phyloP scores from a whole-genome alignment of 2,888 invertebrate species.

The Ferdinandea cuprea region DNA sequence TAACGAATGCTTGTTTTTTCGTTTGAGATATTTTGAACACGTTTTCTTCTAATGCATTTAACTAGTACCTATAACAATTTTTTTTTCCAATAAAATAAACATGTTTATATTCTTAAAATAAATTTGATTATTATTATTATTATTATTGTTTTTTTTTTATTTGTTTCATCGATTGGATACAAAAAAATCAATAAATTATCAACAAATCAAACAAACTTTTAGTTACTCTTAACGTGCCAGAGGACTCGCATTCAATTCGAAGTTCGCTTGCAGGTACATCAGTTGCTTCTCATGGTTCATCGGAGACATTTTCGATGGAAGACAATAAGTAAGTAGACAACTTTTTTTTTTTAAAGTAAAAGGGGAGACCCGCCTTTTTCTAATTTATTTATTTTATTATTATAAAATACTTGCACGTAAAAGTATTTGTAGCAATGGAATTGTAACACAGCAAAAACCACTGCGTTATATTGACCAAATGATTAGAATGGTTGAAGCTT shows the following conservation, averaged over 20 bases:
- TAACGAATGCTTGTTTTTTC: constrained; percentile 45
- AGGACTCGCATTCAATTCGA: constrained; percentile 82
- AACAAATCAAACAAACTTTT: constrained; percentile 75
- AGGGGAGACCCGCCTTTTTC: too few species aligned
- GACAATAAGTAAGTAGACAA: constrained; percentile 81
- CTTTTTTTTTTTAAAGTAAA: neutral
- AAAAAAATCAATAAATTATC: constrained; percentile 67
- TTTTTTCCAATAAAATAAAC: constrained; percentile 32
- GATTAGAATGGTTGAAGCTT: too few species aligned
- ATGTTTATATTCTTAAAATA: constrained; percentile 44
- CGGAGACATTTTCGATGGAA: constrained; percentile 82
- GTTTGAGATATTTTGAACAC: constrained; percentile 16
- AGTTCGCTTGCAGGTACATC: constrained; percentile 83
- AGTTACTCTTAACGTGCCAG: constrained; percentile 83
- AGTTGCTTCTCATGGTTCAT: constrained; percentile 82
- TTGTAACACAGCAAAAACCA: too few species aligned
- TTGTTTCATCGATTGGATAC: constrained; percentile 56
- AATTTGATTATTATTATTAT: constrained; percentile 50
- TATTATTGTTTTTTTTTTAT: constrained; percentile 54
- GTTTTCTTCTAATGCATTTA: constrained; percentile 22
- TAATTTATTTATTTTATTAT: too few species aligned
- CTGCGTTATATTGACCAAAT: too few species aligned
- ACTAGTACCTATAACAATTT: constrained; percentile 3
- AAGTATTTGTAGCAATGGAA: too few species aligned
- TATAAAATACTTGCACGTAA: too few species aligned